Percentiles rank a stretch among this genome's conserved stretches.
phyloP scores from a whole-genome alignment of 2,113 vertebrate species.

The Callocephalon fimbriatum region DNA sequence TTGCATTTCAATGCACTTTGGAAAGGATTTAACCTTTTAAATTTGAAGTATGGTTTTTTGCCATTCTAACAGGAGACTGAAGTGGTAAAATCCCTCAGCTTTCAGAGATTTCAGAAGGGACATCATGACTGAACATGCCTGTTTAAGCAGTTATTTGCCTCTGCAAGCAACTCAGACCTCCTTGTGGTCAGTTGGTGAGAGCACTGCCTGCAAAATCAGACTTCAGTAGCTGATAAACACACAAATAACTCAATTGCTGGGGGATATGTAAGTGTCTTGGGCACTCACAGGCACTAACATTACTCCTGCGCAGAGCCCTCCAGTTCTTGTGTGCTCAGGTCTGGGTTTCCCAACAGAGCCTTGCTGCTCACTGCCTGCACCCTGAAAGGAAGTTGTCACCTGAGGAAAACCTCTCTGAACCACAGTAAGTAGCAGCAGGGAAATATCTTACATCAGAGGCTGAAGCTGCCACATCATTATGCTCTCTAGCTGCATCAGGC shows the following conservation, averaged over 20 bases:
- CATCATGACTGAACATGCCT: too few species aligned
- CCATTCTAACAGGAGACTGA: background rate
- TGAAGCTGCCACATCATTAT: rapidly evolving
- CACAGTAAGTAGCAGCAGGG: background rate
- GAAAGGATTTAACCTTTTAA: background rate
- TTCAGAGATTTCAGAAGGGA: background rate
- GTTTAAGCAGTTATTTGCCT: background rate
- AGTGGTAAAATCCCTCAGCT: background rate
- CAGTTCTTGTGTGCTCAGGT: rapidly evolving
- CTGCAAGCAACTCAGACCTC: background rate
- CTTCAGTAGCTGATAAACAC: background rate
- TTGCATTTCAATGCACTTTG: background rate
- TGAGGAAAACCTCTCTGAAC: background rate
- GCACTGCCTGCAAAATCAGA: background rate
- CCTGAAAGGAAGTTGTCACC: background rate
- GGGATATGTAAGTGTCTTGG: too few species aligned
- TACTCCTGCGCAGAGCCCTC: background rate
- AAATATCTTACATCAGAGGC: background rate
- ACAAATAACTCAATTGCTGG: background rate
- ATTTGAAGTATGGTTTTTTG: background rate
- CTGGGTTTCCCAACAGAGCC: background rate
- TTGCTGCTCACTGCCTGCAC: background rate
- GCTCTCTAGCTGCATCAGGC: rapidly evolving
- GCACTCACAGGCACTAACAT: background rate
- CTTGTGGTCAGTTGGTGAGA: background rate